Base-by-base conservation (phyloP, 1,140 invertebrate genomes). In the Drosophila seguyi region DNA sequence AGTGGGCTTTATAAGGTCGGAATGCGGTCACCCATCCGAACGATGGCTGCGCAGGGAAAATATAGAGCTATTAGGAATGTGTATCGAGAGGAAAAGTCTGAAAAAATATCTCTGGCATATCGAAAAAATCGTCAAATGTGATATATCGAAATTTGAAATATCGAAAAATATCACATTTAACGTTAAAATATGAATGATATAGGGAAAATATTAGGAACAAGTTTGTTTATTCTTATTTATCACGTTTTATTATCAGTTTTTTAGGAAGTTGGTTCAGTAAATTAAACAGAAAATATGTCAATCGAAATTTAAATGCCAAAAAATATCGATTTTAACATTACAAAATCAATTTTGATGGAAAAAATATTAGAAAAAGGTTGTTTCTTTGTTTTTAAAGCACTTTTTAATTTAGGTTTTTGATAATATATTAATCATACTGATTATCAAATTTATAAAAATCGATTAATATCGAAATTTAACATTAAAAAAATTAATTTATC, bases 1-100 rank as follows among this genome's bases (percentile, higher is more conserved):
- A 57, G 95, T 98, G 76, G 98, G 97, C 69, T 98, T 98, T 93
- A 95, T 96, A 92, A 95, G 96, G 96, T 97, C 93, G 93, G 94
- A 58, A 45, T 10, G 10, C 13, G 31, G 14, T 20, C 4, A 1
- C 13, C 6, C 6, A 20, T 5, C 14, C 7, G 2, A 16, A 10
- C 8, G 4, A 25, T 34, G 20, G 39, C 57, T 34, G 41, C 34
- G n/a, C 60, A 72, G 42, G 18, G 16, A 31, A 38, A 48, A 53
- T 29, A 18, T 50, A 29, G 1, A 50, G 22, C 2, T 2, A 11
- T 48, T 11, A 27, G 7, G 7, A n/a, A 8, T 10, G 16, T 5
- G 10, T n/a, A n/a, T 48, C 8, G 16, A 27, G 0, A n/a, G 16
- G 47, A 48, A 27, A 48, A 11, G 1, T 47, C 20, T 6, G 4